phyloP scores from a whole-genome alignment of 2,113 vertebrate species.

The Corynorhinus townsendii region DNA sequence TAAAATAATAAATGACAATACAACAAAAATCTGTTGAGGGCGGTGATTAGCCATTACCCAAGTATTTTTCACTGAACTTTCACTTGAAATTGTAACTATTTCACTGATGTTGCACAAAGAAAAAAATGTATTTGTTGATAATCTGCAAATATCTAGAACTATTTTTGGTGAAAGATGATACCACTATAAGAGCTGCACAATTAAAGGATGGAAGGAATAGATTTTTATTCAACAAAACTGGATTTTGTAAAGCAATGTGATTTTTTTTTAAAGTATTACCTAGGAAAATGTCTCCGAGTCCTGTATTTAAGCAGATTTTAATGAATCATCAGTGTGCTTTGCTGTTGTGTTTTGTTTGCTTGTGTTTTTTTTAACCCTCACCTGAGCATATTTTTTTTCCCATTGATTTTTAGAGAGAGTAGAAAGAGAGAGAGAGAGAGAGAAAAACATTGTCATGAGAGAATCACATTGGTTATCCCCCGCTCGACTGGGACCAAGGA shows the following conservation, averaged over 20 bases:
- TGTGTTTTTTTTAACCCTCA: no score
- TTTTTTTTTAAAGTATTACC: not conserved
- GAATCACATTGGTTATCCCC: no score
- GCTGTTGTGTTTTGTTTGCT: no score
- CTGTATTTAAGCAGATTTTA: not conserved
- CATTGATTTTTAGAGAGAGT: no score
- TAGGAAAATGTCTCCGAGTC: not conserved
- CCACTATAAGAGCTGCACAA: not conserved
- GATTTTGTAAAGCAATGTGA: not conserved
- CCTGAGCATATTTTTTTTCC: no score
- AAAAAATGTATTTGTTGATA: not conserved
- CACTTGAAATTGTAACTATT: constrained; percentile 13
- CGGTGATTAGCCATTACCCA: not conserved
- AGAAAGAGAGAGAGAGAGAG: no score
- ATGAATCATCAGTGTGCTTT: not conserved
- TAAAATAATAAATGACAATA: not conserved
- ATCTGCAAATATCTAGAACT: constrained; percentile 29
- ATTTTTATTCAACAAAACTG: constrained; percentile 32
- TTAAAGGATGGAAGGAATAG: not conserved
- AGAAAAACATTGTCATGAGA: no score
- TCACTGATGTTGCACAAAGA: not conserved
- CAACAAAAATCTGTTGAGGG: not conserved
- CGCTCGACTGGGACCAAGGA: no score
- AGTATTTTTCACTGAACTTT: not conserved
- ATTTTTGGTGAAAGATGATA: constrained; percentile 1